phyloP scores from a whole-genome alignment of 2,888 invertebrate genomes.

The Yponomeuta plumbellus region DNA sequence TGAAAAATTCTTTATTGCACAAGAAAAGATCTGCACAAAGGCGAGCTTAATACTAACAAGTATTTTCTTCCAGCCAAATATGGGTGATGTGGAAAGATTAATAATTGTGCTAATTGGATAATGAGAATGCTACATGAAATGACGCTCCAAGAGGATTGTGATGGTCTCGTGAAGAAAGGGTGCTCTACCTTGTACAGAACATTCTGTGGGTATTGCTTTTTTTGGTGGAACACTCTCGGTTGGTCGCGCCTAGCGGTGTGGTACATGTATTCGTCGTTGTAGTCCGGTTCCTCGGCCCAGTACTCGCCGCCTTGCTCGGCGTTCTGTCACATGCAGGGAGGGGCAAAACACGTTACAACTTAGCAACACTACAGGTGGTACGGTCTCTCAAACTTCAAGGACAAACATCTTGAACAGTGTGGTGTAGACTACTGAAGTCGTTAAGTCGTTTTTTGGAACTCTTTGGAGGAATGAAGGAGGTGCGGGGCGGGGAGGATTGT shows the following conservation, averaged over 20 bases:
- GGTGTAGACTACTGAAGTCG: too few relatives aligned
- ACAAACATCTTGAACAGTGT: too few relatives aligned
- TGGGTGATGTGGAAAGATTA: too few relatives aligned
- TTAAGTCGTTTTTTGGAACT: too few relatives aligned
- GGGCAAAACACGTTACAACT: conserved; percentile 34
- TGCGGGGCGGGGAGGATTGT: too few relatives aligned
- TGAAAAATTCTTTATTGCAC: too few relatives aligned
- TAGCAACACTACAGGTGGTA: conserved; percentile 3
- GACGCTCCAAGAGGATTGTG: not conserved
- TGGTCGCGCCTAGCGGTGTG: conserved; percentile 71
- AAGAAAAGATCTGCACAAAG: too few relatives aligned
- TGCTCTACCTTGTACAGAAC: conserved; percentile 65
- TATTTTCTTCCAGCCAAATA: too few relatives aligned
- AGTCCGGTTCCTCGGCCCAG: conserved; percentile 64
- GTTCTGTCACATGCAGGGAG: conserved; percentile 59
- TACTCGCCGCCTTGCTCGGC: conserved; percentile 56
- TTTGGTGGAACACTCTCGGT: conserved; percentile 66
- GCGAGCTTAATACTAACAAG: too few relatives aligned
- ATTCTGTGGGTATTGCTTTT: conserved; percentile 73
- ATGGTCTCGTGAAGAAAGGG: not conserved
- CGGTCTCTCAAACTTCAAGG: not conserved
- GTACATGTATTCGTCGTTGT: conserved; percentile 73
- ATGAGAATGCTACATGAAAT: not conserved
- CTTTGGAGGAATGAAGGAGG: too few relatives aligned
- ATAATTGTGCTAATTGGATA: not conserved